phyloP scores from a whole-genome alignment of 2,888 invertebrate species.

The Carcina quercana region DNA sequence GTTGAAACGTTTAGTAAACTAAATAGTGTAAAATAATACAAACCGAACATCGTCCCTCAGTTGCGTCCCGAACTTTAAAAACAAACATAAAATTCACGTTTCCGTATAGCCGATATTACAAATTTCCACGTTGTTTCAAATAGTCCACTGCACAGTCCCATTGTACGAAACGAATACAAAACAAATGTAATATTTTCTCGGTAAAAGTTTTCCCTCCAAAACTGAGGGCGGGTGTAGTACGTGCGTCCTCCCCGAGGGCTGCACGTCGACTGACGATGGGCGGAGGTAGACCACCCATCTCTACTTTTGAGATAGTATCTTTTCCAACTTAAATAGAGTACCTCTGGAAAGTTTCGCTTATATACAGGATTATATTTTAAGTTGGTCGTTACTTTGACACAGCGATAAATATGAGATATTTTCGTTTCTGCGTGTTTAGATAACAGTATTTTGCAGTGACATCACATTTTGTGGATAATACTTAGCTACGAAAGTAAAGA shows the following conservation, averaged over 20 bases:
- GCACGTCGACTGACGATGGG: slow-evolving; percentile 33
- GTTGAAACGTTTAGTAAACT: too few relatives aligned
- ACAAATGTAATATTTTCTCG: slow-evolving; percentile 4
- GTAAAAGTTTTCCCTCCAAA: slow-evolving; percentile 60
- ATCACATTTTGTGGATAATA: too few relatives aligned
- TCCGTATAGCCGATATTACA: slow-evolving; percentile 22
- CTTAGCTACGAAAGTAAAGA: too few relatives aligned
- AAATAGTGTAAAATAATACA: slow-evolving; percentile 16
- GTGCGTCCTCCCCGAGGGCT: slow-evolving; percentile 26
- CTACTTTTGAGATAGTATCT: too few relatives aligned
- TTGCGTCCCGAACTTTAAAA: slow-evolving; percentile 23
- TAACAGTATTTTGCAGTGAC: too few relatives aligned
- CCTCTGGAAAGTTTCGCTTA: too few relatives aligned
- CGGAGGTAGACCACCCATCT: neutral
- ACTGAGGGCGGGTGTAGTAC: slow-evolving; percentile 20
- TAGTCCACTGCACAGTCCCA: slow-evolving; percentile 35
- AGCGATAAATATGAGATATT: too few relatives aligned
- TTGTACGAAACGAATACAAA: slow-evolving; percentile 13
- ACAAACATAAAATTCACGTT: slow-evolving; percentile 18
- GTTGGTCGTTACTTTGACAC: too few relatives aligned
- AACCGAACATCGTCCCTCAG: slow-evolving; percentile 47
- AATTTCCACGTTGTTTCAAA: slow-evolving; percentile 21
- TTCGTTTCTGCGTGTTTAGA: too few relatives aligned
- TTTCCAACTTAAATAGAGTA: too few relatives aligned
- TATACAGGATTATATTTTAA: too few relatives aligned